Percentiles rank a stretch among this genome's conserved stretches.
phyloP scores from a whole-genome alignment of 2,797 vertebrate species.

The Rhinoraja longicauda region DNA sequence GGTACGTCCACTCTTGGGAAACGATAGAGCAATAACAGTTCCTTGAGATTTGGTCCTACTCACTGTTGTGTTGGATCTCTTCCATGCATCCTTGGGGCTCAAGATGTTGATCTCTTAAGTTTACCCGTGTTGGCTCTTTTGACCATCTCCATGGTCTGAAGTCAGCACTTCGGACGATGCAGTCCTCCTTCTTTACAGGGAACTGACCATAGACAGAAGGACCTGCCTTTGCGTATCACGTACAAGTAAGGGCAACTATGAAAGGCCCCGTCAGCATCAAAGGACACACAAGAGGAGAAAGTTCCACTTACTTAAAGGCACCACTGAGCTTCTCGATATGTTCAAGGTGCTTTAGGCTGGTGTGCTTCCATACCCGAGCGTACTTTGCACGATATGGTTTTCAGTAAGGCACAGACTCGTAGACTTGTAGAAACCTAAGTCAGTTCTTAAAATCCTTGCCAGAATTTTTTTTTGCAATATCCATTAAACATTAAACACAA shows the following conservation, averaged over 20 bases:
- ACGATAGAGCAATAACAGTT: not conserved
- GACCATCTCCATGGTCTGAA: not conserved
- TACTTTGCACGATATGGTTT: not conserved
- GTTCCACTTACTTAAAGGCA: not conserved
- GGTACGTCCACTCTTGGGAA: not conserved
- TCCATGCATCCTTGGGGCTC: not conserved
- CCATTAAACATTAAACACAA: conserved; percentile 1
- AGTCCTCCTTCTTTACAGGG: not conserved
- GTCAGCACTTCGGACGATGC: not conserved
- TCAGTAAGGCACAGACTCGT: not conserved
- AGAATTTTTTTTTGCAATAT: not conserved
- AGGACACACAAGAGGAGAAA: not conserved
- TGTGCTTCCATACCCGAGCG: not conserved
- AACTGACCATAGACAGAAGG: not conserved
- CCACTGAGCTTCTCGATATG: not conserved
- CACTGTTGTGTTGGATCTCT: not conserved
- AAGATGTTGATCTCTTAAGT: not conserved
- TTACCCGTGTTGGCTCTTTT: too few species aligned
- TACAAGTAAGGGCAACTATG: not conserved
- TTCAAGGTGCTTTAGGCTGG: not conserved
- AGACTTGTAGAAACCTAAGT: not conserved
- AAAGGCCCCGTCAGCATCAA: too few species aligned
- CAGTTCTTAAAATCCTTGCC: conserved; percentile 2
- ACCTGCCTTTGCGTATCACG: not conserved
- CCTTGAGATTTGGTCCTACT: not conserved